Percentiles rank a stretch among this genome's conserved stretches.
Conservation (phyloP, 2,888 invertebrate genomes). For the Drepana falcataria region DNA sequence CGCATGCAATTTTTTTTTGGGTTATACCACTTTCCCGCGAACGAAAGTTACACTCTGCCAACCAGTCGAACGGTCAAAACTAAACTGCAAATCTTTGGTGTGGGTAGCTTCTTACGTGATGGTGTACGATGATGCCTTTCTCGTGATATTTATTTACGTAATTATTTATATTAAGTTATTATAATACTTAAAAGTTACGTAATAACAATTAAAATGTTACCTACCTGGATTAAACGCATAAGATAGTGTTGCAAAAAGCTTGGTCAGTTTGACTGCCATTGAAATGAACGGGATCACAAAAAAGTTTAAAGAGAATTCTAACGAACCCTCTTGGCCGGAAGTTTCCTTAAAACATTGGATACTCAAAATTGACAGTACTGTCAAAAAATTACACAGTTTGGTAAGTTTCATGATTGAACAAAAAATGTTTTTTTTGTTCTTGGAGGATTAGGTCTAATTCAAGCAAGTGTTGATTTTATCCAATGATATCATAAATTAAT, state of each 20-base stretch:
- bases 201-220: not conserved
- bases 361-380: not conserved
- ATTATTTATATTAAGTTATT: not conserved
- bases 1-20: not conserved
- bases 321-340: not conserved
- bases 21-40: constrained; percentile 6
- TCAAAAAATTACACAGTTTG: not conserved
- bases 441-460: too few species aligned
- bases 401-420: not conserved
- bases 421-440: too few species aligned
- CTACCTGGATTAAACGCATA: not conserved
- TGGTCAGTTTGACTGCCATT: not conserved
- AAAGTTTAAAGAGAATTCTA: not conserved
- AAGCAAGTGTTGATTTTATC: too few species aligned
- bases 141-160: constrained; percentile 15
- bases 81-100: constrained; percentile 33
- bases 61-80: constrained; percentile 33
- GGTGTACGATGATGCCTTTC: constrained; percentile 38
- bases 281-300: not conserved
- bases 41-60: constrained; percentile 19
- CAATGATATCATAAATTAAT: too few species aligned
- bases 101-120: constrained; percentile 29
- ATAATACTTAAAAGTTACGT: not conserved
- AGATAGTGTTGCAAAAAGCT: not conserved
- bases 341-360: not conserved